Base-by-base conservation (phyloP, 2,888 invertebrate genomes). In the Tipula confusa region DNA sequence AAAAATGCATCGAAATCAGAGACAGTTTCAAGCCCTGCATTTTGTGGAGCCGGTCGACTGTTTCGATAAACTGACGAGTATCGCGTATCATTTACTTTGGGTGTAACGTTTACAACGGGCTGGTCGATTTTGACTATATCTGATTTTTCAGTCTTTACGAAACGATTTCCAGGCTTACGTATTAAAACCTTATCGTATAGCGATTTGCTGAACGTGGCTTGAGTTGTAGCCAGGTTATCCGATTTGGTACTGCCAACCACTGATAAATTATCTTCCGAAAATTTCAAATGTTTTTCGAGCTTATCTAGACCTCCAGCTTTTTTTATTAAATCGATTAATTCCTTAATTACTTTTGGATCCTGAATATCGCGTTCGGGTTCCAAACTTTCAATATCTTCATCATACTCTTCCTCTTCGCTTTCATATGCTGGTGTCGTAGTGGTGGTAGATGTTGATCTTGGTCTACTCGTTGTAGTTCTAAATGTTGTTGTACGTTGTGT, bases 241-340 rank as follows among this genome's bases (percentile, higher is more conserved):
- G 86, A 88, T 0, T 90, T 90, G 79, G 88, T 88, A 0, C 90
- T 89, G 83, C 91, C 91, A 38, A 88, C 88, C 0, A 90, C 88
- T 0, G 91, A 88, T 89, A 92, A 82, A 89, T 90, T 92, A 36
- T 91, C 91, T 7, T 91, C 91, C 86, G 92, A 91, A 4, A 91
- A 87, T 29, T 91, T 89, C 15, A 96, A 88, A 85, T 96, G 95
- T 87, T 94, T 96, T 88, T 96, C 96, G 15, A 97, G 88, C 87
- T 96, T 95, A 87, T 96, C 96, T 0, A 97, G 93, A n/a, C 97
- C 96, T 92, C 96, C 96, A 84, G 95, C 94, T 92, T 96, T 96
- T 88, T 94, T 95, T 85, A 96, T 96, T 1, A 96, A 91, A 85
- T 95, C 94, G 83, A 96, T 94, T 4, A 96, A 90, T 88, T 96